Base-by-base conservation (phyloP, 2,113 vertebrate genomes). In the Jacana jacana region DNA sequence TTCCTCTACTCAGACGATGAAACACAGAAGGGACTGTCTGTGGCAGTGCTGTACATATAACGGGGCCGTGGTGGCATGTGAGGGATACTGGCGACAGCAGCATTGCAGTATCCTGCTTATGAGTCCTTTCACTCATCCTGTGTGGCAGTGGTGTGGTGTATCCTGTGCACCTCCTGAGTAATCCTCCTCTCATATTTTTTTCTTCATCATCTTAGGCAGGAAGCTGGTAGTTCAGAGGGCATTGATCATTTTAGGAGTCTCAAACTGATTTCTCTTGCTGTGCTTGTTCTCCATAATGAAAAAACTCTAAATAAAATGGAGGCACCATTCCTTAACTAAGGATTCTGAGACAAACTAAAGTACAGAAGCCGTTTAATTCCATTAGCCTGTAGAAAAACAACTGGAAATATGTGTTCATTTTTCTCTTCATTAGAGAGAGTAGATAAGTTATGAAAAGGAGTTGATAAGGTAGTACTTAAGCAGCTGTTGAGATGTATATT, bases 401-500 rank as follows among this genome's bases (percentile, higher is more conserved):
- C 39, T 93, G 48, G 39, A 95, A 97, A 83, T 55, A 93, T 90
- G 54, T 93, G 78, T 88, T 72, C 65, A 33, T 24, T 65, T 96
- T 93, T 79, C 46, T 60, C 22, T 51, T 60, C 46, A 13, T 89
- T 93, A 90, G 35, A 44, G 40, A 70, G 30, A 77, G 48, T 49
- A 46, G 72, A 69, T 64, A 40, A 89, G 28, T 94, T 93, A 70
- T 61, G 58, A 94, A 78, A 65, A 55, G 37, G 55, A 81, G 24
- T 28, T 93, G 89, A 82, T 86, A 94, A 92, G 66, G 71, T 69
- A 52, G 14, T 91, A 31, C 63, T 97, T 88, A 85, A 69, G 72
- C 42, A 92, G 73, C 88, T 96, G 66, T 66, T 48, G 68, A 91
- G 65, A 88, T 61, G 81, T 65, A 85, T 89, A 94, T 97, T 97